These are phyloP conservation scores for Agrilus cyanescens DNA, from an alignment of 2,888 invertebrate genomes.

Conservation along the genomic window DNA sequence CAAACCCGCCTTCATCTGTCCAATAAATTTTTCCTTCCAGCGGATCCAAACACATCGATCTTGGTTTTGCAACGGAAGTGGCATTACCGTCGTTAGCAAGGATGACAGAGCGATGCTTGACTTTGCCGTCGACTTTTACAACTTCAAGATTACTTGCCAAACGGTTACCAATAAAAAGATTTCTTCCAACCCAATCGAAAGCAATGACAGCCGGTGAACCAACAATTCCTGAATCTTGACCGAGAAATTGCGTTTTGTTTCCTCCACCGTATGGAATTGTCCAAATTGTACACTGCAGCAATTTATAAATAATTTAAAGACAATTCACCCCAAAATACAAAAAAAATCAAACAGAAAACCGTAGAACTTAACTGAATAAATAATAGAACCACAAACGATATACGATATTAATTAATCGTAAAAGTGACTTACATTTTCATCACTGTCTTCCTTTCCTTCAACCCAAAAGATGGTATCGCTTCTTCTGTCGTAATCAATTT, in stretches of 20 bases:
- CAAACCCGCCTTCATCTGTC: slow-evolving; percentile 89
- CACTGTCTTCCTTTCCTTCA: slow-evolving; percentile 64
- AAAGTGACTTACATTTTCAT: slow-evolving; percentile 44
- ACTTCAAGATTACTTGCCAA: slow-evolving; percentile 85
- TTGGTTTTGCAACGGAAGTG: slow-evolving; percentile 78
- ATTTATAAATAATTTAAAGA: slow-evolving; percentile 1
- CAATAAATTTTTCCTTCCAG: slow-evolving; percentile 91
- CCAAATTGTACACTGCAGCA: slow-evolving; percentile 65
- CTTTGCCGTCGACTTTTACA: slow-evolving; percentile 72
- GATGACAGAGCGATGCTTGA: slow-evolving; percentile 72
- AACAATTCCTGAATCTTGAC: slow-evolving; percentile 72
- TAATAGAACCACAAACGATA: neutral
- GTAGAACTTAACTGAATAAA: neutral
- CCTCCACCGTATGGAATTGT: slow-evolving; percentile 77
- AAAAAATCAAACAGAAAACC: neutral
- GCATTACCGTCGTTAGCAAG: slow-evolving; percentile 81
- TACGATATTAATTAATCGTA: no score
- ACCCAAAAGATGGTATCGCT: slow-evolving; percentile 81
- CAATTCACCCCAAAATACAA: neutral
- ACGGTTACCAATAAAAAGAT: slow-evolving; percentile 85
- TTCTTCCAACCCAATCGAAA: slow-evolving; percentile 94
- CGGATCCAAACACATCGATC: slow-evolving; percentile 81
- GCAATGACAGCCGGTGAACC: slow-evolving; percentile 87
- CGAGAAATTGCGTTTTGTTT: slow-evolving; percentile 70
- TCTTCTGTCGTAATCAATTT: slow-evolving; percentile 84